Percentiles rank a stretch among this genome's conserved stretches.
These are phyloP conservation scores for Anaspis maculata DNA, from an alignment of 2,888 invertebrate genomes.

Conservation along the genomic window DNA sequence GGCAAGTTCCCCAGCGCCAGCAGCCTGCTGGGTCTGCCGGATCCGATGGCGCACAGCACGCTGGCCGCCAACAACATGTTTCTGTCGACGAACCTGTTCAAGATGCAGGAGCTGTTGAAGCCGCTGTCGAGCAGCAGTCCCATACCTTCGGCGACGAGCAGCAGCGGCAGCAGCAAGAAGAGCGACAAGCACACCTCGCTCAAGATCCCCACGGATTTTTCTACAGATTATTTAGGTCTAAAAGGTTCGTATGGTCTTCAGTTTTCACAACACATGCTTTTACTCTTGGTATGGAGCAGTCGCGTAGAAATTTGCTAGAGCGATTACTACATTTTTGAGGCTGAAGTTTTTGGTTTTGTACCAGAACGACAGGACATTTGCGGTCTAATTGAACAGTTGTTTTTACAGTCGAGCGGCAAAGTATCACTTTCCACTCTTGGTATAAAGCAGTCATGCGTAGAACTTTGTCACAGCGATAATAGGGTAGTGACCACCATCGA, in stretches of 20 bases:
- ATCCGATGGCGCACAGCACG: slow-evolving; percentile 68
- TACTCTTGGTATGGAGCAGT: slow-evolving; percentile 43
- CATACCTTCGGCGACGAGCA: slow-evolving; percentile 33
- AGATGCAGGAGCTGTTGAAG: slow-evolving; percentile 60
- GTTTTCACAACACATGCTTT: too few relatives aligned
- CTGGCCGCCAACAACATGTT: slow-evolving; percentile 73
- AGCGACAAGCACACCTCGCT: slow-evolving; percentile 23
- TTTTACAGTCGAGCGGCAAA: too few relatives aligned
- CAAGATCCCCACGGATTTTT: slow-evolving; percentile 36
- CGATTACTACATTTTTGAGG: too few relatives aligned
- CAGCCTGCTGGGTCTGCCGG: slow-evolving; percentile 57
- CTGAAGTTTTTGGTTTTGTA: too few relatives aligned
- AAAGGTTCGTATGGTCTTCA: too few relatives aligned
- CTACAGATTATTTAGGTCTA: too few relatives aligned
- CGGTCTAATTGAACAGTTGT: too few relatives aligned
- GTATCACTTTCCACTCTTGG: too few relatives aligned
- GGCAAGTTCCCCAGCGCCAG: slow-evolving; percentile 56
- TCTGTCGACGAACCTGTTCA: slow-evolving; percentile 58
- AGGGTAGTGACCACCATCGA: too few relatives aligned
- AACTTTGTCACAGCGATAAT: too few relatives aligned
- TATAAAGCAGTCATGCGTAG: too few relatives aligned
- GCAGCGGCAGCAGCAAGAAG: slow-evolving; percentile 11
- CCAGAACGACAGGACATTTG: too few relatives aligned
- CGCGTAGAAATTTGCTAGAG: not conserved
- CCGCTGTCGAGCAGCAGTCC: slow-evolving; percentile 53